These are phyloP conservation scores for Pristiophorus japonicus DNA, from an alignment of 2,113 vertebrate genomes.

Conservation along the genomic window DNA sequence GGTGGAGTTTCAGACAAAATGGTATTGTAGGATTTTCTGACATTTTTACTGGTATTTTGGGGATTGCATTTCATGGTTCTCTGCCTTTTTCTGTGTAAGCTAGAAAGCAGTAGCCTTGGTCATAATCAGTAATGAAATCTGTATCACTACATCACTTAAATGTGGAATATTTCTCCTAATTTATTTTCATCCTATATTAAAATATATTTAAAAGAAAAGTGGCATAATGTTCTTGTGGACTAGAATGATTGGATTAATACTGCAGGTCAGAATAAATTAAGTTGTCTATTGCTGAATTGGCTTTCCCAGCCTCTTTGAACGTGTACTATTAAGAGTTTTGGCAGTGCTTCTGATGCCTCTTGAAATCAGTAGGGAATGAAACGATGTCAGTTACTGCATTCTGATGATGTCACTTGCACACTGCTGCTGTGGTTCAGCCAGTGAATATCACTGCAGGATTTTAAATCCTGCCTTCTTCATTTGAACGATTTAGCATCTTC, in stretches of 20 bases:
- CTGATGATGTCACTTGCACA: neutral
- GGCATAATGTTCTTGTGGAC: neutral
- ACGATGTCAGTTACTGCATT: neutral
- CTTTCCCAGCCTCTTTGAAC: neutral
- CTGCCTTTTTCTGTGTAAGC: neutral
- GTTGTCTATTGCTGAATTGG: neutral
- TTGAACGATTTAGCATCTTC: slow-evolving; percentile 14
- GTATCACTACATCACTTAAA: neutral
- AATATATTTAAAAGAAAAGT: neutral
- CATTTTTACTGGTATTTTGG: neutral
- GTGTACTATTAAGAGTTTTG: neutral
- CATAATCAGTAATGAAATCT: neutral
- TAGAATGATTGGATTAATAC: neutral
- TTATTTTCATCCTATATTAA: neutral
- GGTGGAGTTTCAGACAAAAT: neutral
- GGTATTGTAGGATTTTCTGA: neutral
- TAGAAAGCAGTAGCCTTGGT: neutral
- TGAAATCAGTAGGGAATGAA: slow-evolving; percentile 21
- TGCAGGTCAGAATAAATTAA: slow-evolving; percentile 7
- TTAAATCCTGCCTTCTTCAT: neutral
- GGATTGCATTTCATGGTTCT: neutral
- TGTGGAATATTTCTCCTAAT: neutral
- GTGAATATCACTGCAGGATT: neutral
- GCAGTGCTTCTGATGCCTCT: neutral
- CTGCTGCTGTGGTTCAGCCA: neutral